phyloP scores from a whole-genome alignment of 1,140 invertebrate species.

The Propsilocerus akamusi region DNA sequence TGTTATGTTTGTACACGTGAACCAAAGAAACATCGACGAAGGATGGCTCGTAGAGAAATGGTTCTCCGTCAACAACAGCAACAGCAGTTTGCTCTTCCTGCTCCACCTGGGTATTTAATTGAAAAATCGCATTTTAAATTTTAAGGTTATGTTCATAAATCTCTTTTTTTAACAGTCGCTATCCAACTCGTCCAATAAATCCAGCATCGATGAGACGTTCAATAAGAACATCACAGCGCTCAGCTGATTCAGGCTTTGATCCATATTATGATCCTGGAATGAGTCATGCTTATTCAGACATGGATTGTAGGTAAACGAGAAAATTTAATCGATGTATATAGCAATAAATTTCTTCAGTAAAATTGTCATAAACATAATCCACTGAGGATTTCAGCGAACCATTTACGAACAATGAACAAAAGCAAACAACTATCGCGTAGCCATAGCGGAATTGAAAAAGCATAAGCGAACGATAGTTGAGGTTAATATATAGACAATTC shows the following conservation, averaged over 20 bases:
- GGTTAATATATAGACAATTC: too few species aligned
- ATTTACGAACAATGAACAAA: too few species aligned
- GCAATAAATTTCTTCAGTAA: too few species aligned
- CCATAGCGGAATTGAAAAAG: too few species aligned
- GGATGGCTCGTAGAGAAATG: slow-evolving; percentile 10
- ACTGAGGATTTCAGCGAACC: too few species aligned
- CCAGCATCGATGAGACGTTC: slow-evolving; percentile 29
- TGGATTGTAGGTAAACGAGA: slow-evolving; percentile 29
- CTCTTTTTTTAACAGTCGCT: slow-evolving; percentile 6
- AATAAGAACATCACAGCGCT: slow-evolving; percentile 46
- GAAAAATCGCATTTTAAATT: too few species aligned
- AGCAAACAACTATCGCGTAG: too few species aligned
- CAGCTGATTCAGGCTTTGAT: slow-evolving; percentile 32
- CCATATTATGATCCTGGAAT: slow-evolving; percentile 10
- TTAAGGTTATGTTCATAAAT: neutral
- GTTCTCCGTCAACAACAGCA: neutral
- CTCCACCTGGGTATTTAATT: neutral
- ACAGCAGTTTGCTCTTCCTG: neutral
- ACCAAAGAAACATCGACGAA: slow-evolving; percentile 37
- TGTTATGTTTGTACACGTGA: slow-evolving; percentile 73
- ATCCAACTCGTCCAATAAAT: slow-evolving; percentile 18
- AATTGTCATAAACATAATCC: too few species aligned
- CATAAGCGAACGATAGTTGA: too few species aligned
- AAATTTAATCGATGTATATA: neutral
- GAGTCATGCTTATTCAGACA: slow-evolving; percentile 30